phyloP scores from a whole-genome alignment of 2,113 vertebrate genomes.

The Oceanodroma tethys region DNA sequence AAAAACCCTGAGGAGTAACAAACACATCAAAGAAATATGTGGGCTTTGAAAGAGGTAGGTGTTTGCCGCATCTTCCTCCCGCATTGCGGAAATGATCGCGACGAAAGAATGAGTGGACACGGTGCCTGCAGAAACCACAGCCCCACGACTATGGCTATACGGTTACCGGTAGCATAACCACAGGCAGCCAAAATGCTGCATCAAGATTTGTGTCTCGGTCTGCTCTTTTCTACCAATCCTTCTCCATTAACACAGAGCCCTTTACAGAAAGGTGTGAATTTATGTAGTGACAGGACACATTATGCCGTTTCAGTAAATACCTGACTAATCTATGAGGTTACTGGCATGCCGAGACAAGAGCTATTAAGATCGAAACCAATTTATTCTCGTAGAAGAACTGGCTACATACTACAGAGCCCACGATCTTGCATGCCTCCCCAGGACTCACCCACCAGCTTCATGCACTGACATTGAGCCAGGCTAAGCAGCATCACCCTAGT shows the following conservation, averaged over 20 bases:
- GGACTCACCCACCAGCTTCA: not conserved
- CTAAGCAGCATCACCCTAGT: not conserved
- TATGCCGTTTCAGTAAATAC: not conserved
- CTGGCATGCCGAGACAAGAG: not conserved
- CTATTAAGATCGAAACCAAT: not conserved
- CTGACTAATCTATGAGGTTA: not conserved
- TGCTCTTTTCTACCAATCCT: not conserved
- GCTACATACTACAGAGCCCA: not conserved
- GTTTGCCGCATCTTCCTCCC: conserved; percentile 37
- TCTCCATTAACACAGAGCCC: not conserved
- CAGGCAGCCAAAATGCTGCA: not conserved
- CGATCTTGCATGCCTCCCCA: not conserved
- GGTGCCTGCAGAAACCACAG: not conserved
- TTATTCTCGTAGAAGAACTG: not conserved
- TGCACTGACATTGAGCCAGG: not conserved
- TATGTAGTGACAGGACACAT: not conserved
- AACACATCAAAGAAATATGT: conserved; percentile 16
- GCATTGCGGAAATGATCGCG: not conserved
- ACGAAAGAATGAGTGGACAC: not conserved
- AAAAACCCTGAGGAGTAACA: not conserved
- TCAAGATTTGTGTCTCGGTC: not conserved
- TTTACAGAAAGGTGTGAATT: not conserved
- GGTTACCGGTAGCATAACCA: not conserved
- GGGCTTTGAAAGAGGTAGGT: conserved; percentile 13
- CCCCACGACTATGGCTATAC: not conserved